Percentiles rank a stretch among this genome's conserved stretches.
Evolutionary conservation across 2,888 invertebrate species (phyloP).

Genomic region (Aporophyla nigra): DNA sequence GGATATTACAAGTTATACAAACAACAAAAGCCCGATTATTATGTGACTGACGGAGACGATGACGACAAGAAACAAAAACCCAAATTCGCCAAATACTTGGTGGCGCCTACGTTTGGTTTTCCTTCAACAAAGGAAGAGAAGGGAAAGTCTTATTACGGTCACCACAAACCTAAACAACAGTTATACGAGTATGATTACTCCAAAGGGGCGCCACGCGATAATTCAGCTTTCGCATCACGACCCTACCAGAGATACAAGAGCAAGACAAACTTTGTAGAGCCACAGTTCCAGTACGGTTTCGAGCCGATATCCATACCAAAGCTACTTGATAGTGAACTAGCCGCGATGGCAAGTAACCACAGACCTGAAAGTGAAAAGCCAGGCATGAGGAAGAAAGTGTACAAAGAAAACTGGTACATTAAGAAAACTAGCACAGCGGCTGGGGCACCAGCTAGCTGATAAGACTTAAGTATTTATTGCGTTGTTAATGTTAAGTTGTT

Average conservation of each 20-base stretch:
- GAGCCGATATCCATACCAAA: slow-evolving; percentile 84
- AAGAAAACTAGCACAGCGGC: slow-evolving; percentile 85
- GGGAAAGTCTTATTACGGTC: slow-evolving; percentile 77
- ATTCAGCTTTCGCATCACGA: slow-evolving; percentile 79
- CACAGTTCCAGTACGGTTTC: slow-evolving; percentile 89
- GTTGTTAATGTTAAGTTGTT: slow-evolving; percentile 72
- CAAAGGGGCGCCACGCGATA: slow-evolving; percentile 79
- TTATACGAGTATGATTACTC: slow-evolving; percentile 80
- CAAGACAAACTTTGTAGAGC: slow-evolving; percentile 86
- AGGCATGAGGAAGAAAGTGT: slow-evolving; percentile 84
- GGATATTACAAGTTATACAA: slow-evolving; percentile 84
- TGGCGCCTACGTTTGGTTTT: slow-evolving; percentile 73
- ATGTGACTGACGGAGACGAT: slow-evolving; percentile 69
- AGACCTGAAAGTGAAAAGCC: slow-evolving; percentile 85
- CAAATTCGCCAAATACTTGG: slow-evolving; percentile 77
- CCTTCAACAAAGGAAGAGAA: slow-evolving; percentile 73
- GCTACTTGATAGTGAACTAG: slow-evolving; percentile 84
- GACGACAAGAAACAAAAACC: slow-evolving; percentile 75
- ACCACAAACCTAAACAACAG: slow-evolving; percentile 78
- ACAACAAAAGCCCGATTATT: slow-evolving; percentile 81
- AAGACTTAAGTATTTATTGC: slow-evolving; percentile 80
- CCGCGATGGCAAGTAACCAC: slow-evolving; percentile 85
- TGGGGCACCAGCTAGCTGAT: slow-evolving; percentile 84
- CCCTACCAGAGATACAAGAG: slow-evolving; percentile 77
- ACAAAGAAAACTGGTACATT: slow-evolving; percentile 88